phyloP scores from a whole-genome alignment of 2,888 invertebrate species.

The Hypselothyrea guttata region DNA sequence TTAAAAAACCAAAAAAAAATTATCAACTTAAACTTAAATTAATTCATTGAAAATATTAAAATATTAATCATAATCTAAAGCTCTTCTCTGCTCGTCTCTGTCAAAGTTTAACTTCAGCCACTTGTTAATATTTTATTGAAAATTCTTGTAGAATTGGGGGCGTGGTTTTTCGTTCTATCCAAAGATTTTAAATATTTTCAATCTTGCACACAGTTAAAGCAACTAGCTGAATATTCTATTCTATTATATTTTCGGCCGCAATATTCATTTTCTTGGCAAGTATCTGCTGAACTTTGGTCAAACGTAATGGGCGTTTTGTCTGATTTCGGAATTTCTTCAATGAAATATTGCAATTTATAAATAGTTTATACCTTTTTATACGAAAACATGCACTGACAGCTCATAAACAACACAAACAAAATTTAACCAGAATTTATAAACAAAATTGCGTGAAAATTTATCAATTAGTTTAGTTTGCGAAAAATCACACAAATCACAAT shows the following conservation, averaged over 20 bases:
- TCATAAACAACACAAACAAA: constrained; percentile 38
- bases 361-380: constrained; percentile 43
- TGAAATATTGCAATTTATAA: constrained; percentile 16
- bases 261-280: constrained; percentile 15
- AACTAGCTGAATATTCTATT: not conserved
- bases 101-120: no score
- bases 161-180: no score
- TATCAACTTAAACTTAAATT: no score
- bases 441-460: constrained; percentile 45
- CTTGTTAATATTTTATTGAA: no score
- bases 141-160: no score
- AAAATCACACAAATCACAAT: constrained; percentile 44
- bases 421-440: constrained; percentile 34
- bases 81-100: no score
- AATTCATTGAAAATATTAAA: no score
- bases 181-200: no score
- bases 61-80: no score
- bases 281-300: constrained; percentile 29
- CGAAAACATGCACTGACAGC: constrained; percentile 33
- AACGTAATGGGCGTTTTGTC: constrained; percentile 15
- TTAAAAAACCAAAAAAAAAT: no score
- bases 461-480: constrained; percentile 46
- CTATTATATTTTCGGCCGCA: not conserved
- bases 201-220: no score
- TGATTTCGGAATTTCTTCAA: constrained; percentile 14